Evolutionary conservation across 2,888 invertebrate genomes (phyloP).

Genomic region (Drosophila greeni): DNA sequence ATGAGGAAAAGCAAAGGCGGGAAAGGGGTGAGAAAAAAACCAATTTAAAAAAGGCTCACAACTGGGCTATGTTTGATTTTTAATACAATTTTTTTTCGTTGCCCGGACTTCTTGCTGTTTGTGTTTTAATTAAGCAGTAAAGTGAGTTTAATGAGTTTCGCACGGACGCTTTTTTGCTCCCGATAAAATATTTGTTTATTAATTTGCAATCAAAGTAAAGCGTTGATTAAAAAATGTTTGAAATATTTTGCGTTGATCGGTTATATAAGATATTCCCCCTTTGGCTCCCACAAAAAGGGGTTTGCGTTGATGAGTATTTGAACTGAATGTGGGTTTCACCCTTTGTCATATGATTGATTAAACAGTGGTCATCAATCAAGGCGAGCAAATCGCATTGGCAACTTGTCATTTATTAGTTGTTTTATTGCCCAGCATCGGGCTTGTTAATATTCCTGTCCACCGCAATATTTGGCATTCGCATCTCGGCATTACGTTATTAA

Average conservation of each 20-base stretch:
- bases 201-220: constrained; percentile 17
- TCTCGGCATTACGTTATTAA: constrained; percentile 42
- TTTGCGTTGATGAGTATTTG: not conserved
- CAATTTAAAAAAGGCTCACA: constrained; percentile 23
- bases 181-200: constrained; percentile 30
- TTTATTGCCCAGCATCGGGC: constrained; percentile 10
- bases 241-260: not conserved
- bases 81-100: not conserved
- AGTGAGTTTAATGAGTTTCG: constrained; percentile 19
- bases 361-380: constrained; percentile 48
- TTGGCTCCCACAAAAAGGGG: not conserved
- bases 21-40: not conserved
- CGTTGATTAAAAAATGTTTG: constrained; percentile 28
- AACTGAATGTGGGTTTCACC: constrained; percentile 6
- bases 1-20: not conserved
- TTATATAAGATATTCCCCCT: not conserved
- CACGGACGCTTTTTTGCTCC: not conserved
- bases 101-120: constrained; percentile 10
- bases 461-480: constrained; percentile 28
- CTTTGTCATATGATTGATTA: constrained; percentile 49
- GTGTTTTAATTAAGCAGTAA: constrained; percentile 32
- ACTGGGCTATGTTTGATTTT: constrained; percentile 17
- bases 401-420: constrained; percentile 41
- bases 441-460: constrained; percentile 24
- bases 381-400: constrained; percentile 18